Conservation (phyloP, 2,888 invertebrate genomes). For the Sesamia inferens region DNA sequence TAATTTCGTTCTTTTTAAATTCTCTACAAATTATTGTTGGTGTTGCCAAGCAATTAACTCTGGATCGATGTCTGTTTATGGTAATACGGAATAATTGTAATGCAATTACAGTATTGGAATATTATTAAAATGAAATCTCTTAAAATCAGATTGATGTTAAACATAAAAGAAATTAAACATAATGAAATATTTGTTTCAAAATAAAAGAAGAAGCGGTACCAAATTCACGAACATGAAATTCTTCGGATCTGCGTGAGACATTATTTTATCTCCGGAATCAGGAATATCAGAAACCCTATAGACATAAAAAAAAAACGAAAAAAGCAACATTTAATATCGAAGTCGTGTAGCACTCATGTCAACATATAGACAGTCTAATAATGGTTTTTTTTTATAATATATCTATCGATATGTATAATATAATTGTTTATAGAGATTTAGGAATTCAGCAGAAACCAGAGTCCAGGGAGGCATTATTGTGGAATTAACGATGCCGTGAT, state of each 20-base stretch:
- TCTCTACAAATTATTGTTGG: constrained; percentile 38
- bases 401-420: not conserved
- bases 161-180: too few relatives aligned
- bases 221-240: not conserved
- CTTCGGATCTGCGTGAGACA: not conserved
- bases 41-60: constrained; percentile 36
- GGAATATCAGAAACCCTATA: not conserved
- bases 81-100: constrained; percentile 26
- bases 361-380: constrained; percentile 11
- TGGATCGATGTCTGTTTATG: constrained; percentile 28
- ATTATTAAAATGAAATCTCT: constrained; percentile 15
- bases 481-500: too few relatives aligned
- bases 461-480: not conserved
- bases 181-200: not conserved
- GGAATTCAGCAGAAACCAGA: too few relatives aligned
- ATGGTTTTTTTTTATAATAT: not conserved
- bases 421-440: too few relatives aligned
- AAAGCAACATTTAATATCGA: constrained; percentile 25
- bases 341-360: not conserved
- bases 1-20: constrained; percentile 47
- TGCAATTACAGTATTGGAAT: constrained; percentile 5
- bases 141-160: constrained; percentile 13
- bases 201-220: not conserved
- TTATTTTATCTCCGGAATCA: not conserved
- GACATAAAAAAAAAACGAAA: constrained; percentile 9